Conservation (phyloP, 1,140 invertebrate species). For the Antheraea mylitta region DNA sequence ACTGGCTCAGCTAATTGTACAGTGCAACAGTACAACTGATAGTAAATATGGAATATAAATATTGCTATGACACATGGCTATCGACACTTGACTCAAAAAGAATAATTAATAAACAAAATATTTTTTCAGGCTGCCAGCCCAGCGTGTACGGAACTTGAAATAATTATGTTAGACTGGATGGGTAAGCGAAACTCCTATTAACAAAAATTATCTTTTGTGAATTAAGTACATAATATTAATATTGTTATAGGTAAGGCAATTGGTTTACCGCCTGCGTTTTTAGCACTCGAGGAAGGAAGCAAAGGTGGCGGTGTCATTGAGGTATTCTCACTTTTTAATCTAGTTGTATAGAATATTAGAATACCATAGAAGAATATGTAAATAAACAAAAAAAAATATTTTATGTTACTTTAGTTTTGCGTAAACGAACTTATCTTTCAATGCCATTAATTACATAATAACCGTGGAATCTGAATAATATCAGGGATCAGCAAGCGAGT, state of each 20-base stretch:
- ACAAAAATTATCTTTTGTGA: background rate
- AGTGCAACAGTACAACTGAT: no score
- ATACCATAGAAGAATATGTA: background rate
- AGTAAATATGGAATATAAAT: no score
- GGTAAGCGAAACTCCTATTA: conserved; percentile 81
- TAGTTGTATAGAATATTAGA: background rate
- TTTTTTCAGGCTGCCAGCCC: conserved; percentile 93
- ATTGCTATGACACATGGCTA: no score
- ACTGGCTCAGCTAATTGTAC: no score
- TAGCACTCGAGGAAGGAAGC: conserved; percentile 89
- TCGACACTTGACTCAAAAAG: no score
- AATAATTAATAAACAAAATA: no score
- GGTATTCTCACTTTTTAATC: conserved; percentile 65
- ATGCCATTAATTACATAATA: background rate
- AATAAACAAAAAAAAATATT: no score
- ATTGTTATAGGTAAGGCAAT: conserved; percentile 88
- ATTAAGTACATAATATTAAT: background rate
- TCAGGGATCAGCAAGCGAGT: conserved; percentile 98
- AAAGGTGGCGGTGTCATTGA: conserved; percentile 96
- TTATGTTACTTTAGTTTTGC: background rate
- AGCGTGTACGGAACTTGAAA: conserved; percentile 98
- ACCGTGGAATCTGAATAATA: background rate
- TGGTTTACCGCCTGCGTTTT: conserved; percentile 92
- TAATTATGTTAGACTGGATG: conserved; percentile 98
- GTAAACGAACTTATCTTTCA: no score